Conservation (phyloP, 2,888 invertebrate genomes). For the Torymus aiolomorphi region DNA sequence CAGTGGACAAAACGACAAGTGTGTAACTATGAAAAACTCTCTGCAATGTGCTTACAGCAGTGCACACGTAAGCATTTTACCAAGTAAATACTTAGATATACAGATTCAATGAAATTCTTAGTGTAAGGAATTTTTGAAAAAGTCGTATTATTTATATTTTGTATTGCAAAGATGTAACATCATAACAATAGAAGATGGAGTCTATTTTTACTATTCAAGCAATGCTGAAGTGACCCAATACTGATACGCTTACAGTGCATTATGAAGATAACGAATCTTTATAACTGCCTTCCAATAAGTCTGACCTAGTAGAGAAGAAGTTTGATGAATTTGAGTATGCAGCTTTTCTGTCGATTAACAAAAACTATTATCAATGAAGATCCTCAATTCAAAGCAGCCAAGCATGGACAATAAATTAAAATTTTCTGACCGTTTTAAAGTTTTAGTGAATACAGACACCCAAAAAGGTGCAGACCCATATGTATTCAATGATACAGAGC, state of each 20-base stretch:
- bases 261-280: conserved; percentile 28
- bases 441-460: conserved; percentile 73
- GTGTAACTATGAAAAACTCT: conserved; percentile 38
- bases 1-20: not conserved
- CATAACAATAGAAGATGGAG: conserved; percentile 6
- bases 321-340: conserved; percentile 50
- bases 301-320: conserved; percentile 17
- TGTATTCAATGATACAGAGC: conserved; percentile 76
- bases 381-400: conserved; percentile 68
- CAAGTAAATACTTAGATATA: not conserved
- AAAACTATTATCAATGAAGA: conserved; percentile 69
- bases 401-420: conserved; percentile 76
- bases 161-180: conserved; percentile 33
- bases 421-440: conserved; percentile 76
- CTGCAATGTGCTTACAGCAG: conserved; percentile 33
- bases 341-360: conserved; percentile 32
- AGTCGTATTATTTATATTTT: conserved; percentile 20
- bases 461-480: conserved; percentile 76
- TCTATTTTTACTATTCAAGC: conserved; percentile 18
- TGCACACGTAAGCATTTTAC: conserved; percentile 21
- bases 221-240: conserved; percentile 17
- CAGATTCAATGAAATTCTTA: not conserved
- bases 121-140: conserved; percentile 19
- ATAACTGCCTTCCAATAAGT: conserved; percentile 39
- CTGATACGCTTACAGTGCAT: not conserved